Evolutionary conservation across 2,888 invertebrate genomes (phyloP), one percentile per base, ranked within the genome.

Genomic region (Ornithoptera alexandrae): DNA sequence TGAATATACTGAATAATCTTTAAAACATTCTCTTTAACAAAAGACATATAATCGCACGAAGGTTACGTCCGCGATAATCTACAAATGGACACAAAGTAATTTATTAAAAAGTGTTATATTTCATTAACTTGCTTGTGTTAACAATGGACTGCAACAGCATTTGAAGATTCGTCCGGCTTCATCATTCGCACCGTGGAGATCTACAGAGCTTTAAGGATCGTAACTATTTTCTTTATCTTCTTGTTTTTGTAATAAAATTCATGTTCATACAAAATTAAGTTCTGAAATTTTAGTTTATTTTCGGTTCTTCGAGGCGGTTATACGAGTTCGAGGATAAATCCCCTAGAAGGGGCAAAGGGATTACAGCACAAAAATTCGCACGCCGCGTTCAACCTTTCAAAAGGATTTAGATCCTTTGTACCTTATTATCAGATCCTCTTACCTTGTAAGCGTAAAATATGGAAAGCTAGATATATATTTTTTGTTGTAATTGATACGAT

Each of bases 361-460:
- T 85, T 84, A 82, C 79, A 79, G 74, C 76, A 77, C 76, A 81
- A 80, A 80, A 84, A 81, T 82, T 83, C 81, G 76, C 83, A 80
- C 83, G 81, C 83, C 63, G 58, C 78, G 80, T 77, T 81, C 79
- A 80, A 78, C 81, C 80, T 82, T 77, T 81, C 81, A 83, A 81
- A 85, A 81, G 83, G 81, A 78, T 81, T 80, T 84, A 80, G 83
- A 78, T 80, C 81, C 82, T 84, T 85, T 83, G 82, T 84, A 78
- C 76, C 74, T 71, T 67, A 69, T 69, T 69, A 69, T 70, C 61
- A 36, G 36, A 42, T 67, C 24, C 30, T 62, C 62, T 62, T 69
- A 64, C 62, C 46, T 42, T 50, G 61, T 36, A 53, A 62, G 15
- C 24, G 22, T 58, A n/a, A 60, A 58, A 53, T 24, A 20, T 39